phyloP scores from a whole-genome alignment of 2,888 invertebrate genomes.

The Metallyticus violacea region DNA sequence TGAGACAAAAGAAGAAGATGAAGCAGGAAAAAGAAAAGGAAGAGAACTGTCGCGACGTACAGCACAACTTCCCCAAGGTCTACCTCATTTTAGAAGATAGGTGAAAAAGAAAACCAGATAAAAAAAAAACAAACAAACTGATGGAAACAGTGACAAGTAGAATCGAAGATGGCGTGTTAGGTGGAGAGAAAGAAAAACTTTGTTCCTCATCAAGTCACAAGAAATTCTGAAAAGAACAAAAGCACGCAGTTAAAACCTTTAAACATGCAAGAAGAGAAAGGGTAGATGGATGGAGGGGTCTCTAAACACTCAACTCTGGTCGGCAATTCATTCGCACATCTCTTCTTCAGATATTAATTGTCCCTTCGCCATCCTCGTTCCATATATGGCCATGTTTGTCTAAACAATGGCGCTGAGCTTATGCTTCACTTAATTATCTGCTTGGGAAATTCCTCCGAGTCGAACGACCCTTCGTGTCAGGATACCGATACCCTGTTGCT shows the following conservation, averaged over 20 bases:
- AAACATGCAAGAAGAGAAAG: not conserved
- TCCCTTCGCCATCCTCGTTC: not conserved
- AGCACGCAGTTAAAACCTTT: not conserved
- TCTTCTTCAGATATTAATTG: not conserved
- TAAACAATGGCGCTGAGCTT: not conserved
- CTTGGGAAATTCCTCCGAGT: not conserved
- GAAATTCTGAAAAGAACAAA: not conserved
- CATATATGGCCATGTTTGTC: not conserved
- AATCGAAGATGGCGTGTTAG: not conserved
- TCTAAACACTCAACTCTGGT: not conserved
- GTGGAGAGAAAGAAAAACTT: not conserved
- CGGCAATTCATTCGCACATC: conserved; percentile 11
- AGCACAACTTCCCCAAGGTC: not conserved
- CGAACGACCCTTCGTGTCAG: not conserved
- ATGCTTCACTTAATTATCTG: not conserved
- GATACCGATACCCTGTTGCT: not conserved
- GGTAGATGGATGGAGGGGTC: not conserved
- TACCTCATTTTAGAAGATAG: not conserved
- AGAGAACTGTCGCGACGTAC: not conserved
- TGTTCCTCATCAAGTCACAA: not conserved
- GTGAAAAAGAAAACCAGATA: not conserved
- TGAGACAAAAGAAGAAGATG: not conserved
- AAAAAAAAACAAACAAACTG: not conserved
- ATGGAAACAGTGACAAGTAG: conserved; percentile 1
- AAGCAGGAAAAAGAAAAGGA: not conserved